Base-by-base conservation (phyloP, 2,797 vertebrate genomes). In the Kryptolebias ocellatus region DNA sequence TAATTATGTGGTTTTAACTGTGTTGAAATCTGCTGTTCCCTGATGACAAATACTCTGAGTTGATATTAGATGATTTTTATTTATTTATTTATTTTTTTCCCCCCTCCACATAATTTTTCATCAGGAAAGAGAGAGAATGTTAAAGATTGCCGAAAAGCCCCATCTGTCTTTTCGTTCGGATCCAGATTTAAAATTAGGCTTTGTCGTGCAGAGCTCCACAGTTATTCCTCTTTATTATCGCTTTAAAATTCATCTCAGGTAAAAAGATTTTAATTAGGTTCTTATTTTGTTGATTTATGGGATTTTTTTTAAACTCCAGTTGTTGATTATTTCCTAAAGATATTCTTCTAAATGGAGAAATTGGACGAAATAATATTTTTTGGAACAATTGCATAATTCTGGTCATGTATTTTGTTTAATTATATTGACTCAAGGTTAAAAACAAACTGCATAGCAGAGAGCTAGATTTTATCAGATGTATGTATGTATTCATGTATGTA, bases 91-190 rank as follows among this genome's bases (percentile, higher is more conserved):
- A 24, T 24, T 85, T 70, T 65, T 42, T 79, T 65, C 64, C 17
- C 28, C 28, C 7, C 28, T 59, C 45, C n/a, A 49, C 46, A 54
- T 72, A 47, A 47, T 84, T 84, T 83, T 84, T 83, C 54, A 49
- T 28, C 11, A 71, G 49, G 51, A 80, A 79, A 66, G 61, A 80
- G 63, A 80, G 72, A 83, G 78, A 79, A 83, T 82, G 85, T 85
- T 62, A 83, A 87, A 86, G 70, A 83, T 59, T 83, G 75, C 63
- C n/a, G 65, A 82, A 82, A 84, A 78, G 65, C 66, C 71, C 86
- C 83, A 83, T 90, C 87, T 92, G 88, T 84, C 83, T 84, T 88
- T 84, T 83, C 80, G 67, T 76, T 80, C 62, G 45, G 2, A 80
- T 87, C 81, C 81, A 77, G 73, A 87, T 88, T 90, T 82, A 69